A percentile compares a stretch with the other conserved stretches of the same genome.
phyloP scores from a whole-genome alignment of 1,140 invertebrate species.

The Cherax quadricarinatus region DNA sequence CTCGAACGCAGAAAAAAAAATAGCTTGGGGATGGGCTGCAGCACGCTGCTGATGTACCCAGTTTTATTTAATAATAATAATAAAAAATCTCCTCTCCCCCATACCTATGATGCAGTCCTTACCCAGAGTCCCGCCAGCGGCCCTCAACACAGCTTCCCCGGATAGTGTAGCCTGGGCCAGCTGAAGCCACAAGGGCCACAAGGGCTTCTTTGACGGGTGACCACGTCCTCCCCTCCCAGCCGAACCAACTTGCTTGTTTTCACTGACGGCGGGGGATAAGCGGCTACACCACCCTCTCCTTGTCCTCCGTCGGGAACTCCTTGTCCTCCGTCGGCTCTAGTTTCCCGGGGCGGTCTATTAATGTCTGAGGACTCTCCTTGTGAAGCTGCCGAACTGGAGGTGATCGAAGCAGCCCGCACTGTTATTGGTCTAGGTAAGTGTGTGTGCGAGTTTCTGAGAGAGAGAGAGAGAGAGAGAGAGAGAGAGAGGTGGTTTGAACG shows the following conservation, averaged over 20 bases:
- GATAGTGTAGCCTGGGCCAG: not conserved
- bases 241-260: not conserved
- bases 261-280: not conserved
- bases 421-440: no score
- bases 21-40: no score
- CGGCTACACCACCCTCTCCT: not conserved
- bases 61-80: no score
- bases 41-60: no score
- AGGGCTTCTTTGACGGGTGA: not conserved
- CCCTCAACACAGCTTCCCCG: not conserved
- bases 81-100: no score
- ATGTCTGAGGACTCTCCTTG: not conserved
- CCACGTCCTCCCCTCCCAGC: not conserved
- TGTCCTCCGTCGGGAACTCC: not conserved
- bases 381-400: not conserved
- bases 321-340: not conserved
- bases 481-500: no score
- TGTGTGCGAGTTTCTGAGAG: no score
- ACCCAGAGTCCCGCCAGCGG: no score
- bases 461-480: no score
- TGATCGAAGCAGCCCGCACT: not conserved
- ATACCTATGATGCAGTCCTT: no score
- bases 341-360: conserved; percentile 11
- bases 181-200: not conserved
- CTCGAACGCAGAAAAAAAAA: no score